These are phyloP conservation scores for Rhorus exstirpatorius DNA, from an alignment of 2,888 invertebrate species.

Conservation along the genomic window DNA sequence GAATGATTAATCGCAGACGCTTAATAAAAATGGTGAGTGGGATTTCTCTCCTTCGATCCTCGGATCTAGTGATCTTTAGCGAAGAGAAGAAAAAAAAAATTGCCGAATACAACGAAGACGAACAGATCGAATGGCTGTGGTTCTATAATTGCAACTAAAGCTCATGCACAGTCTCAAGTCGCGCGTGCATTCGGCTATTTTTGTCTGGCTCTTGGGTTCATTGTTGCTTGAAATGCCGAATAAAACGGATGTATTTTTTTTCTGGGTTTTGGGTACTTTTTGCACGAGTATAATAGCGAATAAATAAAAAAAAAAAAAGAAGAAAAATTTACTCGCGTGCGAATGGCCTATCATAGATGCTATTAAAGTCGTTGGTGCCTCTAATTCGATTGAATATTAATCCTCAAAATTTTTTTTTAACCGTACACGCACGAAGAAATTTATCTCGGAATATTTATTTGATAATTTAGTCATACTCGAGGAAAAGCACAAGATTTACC, in stretches of 20 bases:
- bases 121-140: slow-evolving; percentile 6
- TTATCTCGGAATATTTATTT: too few species aligned
- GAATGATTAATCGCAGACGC: slow-evolving; percentile 71
- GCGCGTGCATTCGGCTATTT: slow-evolving; percentile 55
- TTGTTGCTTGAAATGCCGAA: background rate
- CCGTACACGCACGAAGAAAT: too few species aligned
- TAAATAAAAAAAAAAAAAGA: background rate
- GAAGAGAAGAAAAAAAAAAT: too few species aligned
- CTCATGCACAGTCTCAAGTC: slow-evolving; percentile 29
- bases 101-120: background rate
- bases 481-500: too few species aligned
- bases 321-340: too few species aligned
- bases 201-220: slow-evolving; percentile 37
- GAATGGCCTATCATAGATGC: too few species aligned
- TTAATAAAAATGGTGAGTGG: slow-evolving; percentile 74
- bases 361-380: too few species aligned
- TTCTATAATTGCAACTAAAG: slow-evolving; percentile 62
- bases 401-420: background rate
- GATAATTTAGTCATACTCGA: too few species aligned
- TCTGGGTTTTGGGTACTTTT: background rate
- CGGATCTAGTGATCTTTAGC: background rate
- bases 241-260: slow-evolving; percentile 13
- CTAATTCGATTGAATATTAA: background rate
- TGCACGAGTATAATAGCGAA: background rate
- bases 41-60: background rate